Evolutionary conservation across 2,797 vertebrate genomes (phyloP).

Genomic region (Notoglanidium macrostoma): DNA sequence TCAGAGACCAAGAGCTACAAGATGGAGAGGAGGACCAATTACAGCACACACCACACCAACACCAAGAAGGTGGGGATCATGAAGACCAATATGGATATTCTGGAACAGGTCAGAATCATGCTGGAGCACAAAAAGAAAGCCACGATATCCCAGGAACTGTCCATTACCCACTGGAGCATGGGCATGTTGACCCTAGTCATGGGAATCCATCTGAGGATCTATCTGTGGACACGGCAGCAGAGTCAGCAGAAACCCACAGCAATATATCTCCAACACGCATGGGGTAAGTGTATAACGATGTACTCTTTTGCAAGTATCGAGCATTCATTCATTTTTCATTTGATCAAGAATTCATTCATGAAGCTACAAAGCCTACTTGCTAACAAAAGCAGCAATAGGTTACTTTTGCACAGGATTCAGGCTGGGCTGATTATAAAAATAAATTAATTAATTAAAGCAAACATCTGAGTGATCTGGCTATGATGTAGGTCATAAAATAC

Average conservation of each 20-base stretch:
- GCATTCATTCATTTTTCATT: conserved; percentile 19
- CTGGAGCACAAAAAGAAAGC: conserved; percentile 11
- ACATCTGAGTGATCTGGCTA: background rate
- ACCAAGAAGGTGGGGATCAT: conserved; percentile 31
- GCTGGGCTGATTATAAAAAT: background rate
- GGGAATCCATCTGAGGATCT: conserved; percentile 8
- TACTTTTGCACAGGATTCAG: background rate
- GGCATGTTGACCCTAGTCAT: background rate
- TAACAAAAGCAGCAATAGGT: background rate
- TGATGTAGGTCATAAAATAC: conserved; percentile 24
- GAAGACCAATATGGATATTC: conserved; percentile 22
- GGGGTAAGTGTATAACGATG: conserved; percentile 66
- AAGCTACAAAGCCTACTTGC: background rate
- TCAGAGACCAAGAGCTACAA: conserved; percentile 67
- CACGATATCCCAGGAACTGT: conserved; percentile 26
- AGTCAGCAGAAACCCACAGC: conserved; percentile 33
- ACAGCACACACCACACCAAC: conserved; percentile 20
- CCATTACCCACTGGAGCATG: conserved; percentile 5
- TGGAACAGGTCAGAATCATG: conserved; percentile 15
- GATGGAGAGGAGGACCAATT: conserved; percentile 29
- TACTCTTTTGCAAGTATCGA: conserved; percentile 3
- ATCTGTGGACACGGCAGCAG: conserved; percentile 15
- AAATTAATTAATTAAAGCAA: background rate
- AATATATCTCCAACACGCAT: conserved; percentile 42
- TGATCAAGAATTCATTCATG: background rate